phyloP scores from a whole-genome alignment of 2,888 invertebrate species.

The Drosophila sordidula region DNA sequence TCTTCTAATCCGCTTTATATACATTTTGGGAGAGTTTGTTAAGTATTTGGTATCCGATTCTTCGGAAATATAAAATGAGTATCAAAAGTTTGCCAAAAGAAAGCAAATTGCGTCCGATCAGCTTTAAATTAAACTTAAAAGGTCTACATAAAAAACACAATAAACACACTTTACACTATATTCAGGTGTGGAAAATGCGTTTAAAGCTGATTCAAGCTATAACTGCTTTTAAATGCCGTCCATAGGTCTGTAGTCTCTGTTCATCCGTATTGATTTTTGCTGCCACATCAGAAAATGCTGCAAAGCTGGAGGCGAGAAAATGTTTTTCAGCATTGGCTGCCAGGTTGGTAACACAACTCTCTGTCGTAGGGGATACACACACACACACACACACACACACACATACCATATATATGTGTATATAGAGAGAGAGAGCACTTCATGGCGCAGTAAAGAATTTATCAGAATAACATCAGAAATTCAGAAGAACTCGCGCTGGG shows the following conservation, averaged over 20 bases:
- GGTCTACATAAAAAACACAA: too few species aligned
- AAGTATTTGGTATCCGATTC: too few species aligned
- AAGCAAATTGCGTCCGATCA: too few species aligned
- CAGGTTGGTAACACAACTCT: slow-evolving; percentile 27
- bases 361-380: slow-evolving; percentile 2
- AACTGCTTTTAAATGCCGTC: background rate
- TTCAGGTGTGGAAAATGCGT: background rate
- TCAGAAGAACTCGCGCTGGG: slow-evolving; percentile 73
- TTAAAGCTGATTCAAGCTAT: background rate
- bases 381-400: slow-evolving; percentile 23
- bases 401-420: slow-evolving; percentile 27
- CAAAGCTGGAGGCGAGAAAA: slow-evolving; percentile 48
- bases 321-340: background rate
- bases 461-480: slow-evolving; percentile 83
- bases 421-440: slow-evolving; percentile 8
- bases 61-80: too few species aligned
- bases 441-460: slow-evolving; percentile 64
- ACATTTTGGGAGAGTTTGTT: too few species aligned
- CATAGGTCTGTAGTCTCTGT: slow-evolving; percentile 38
- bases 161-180: too few species aligned
- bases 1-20: too few species aligned
- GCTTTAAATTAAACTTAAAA: too few species aligned
- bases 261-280: slow-evolving; percentile 73
- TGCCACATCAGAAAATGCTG: slow-evolving; percentile 64
- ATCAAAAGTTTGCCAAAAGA: too few species aligned